Evolutionary conservation across 2,888 invertebrate species (phyloP).

Genomic region (Polyommatus icarus): DNA sequence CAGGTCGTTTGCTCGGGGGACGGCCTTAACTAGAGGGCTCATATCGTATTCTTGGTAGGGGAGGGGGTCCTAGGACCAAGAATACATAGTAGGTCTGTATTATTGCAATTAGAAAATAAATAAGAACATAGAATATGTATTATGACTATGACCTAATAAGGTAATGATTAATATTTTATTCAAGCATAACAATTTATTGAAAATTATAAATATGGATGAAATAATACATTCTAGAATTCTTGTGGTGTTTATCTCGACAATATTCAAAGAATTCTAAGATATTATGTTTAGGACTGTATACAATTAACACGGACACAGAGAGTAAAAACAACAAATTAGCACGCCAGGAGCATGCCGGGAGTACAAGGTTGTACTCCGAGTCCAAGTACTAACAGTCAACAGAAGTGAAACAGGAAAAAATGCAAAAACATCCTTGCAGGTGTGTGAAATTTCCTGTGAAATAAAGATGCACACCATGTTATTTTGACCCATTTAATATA

Average conservation of each 20-base stretch:
- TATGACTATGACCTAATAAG: not conserved
- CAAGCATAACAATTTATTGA: not conserved
- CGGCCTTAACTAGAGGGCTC: too few species aligned
- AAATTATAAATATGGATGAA: not conserved
- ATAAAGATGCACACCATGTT: too few species aligned
- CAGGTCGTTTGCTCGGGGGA: too few species aligned
- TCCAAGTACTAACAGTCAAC: too few species aligned
- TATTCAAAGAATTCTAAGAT: not conserved
- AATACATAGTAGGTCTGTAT: too few species aligned
- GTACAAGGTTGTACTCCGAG: too few species aligned
- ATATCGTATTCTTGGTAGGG: too few species aligned
- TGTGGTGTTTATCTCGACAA: not conserved
- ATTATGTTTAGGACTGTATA: not conserved
- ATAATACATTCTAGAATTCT: not conserved
- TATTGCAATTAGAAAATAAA: not conserved
- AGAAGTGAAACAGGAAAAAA: not conserved
- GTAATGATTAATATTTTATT: not conserved
- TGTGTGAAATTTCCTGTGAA: too few species aligned
- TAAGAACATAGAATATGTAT: not conserved
- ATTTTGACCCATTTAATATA: too few species aligned
- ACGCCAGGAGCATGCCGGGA: too few species aligned
- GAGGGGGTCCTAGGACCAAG: too few species aligned
- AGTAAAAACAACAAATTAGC: not conserved
- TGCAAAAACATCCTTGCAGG: not conserved
- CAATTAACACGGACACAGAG: not conserved